Base-by-base conservation (phyloP, 2,888 invertebrate species). In the Mimas tiliae region DNA sequence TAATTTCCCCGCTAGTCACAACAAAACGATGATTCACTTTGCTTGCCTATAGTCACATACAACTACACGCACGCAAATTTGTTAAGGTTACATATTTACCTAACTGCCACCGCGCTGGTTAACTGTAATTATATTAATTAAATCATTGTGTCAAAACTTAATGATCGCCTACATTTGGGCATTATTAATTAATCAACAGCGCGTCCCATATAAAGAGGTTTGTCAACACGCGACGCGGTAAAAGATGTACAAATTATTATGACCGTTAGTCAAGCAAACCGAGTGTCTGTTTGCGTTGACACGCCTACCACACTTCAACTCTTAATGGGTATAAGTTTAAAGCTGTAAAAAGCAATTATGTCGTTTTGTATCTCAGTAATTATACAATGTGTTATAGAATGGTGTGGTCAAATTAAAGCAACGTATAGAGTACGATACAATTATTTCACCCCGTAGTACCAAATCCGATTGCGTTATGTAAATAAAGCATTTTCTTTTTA, bases 221-320 rank as follows among this genome's bases (percentile, higher is more conserved):
- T 12, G 58, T 58, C 58, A 58, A 58, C 58, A 55, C 16, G 55
- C 34, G 34, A 58, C 58, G 11, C 19, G 38, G 42, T 58, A 58
- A 58, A 58, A 42, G 12, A 12, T 42, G 19, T 58, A 38, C 42
- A 58, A 58, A 58, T 42, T 58, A 58, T 38, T 38, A 19, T 58
- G 9, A 38, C 19, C 38, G 12, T 19, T 19, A 42, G 19, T 7
- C 58, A 19, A 58, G 12, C 19, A 38, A 58, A 42, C 38, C 58
- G 6, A 19, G 19, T 33, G 27, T 27, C 21, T 33, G 52, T 52
- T 51, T 51, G 27, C 12, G 27, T 27, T 9, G 33, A 33, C 33
- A 27, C 52, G 52, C 21, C 27, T 14, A 52, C 14, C 1, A 19
- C 8, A 50, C 19, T 50, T 50, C 11, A 9, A 8, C 1, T 8